phyloP scores from a whole-genome alignment of 2,888 invertebrate species.

The Galerucella pusilla region DNA sequence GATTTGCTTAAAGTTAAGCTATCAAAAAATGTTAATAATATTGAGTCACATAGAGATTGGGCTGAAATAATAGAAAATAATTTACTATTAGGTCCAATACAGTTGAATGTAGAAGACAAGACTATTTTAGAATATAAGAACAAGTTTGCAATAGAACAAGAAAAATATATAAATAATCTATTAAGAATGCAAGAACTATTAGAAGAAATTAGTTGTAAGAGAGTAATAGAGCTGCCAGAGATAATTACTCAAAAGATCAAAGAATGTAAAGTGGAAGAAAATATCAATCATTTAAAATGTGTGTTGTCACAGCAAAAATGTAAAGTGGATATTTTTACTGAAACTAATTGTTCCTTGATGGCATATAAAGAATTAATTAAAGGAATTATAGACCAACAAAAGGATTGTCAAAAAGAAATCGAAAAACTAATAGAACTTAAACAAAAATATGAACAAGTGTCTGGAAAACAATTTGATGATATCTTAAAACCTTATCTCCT shows the following conservation, averaged over 20 bases:
- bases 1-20: slow-evolving; percentile 47
- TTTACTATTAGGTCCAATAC: slow-evolving; percentile 33
- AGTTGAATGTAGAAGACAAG: slow-evolving; percentile 41
- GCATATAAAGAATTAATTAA: slow-evolving; percentile 62
- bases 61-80: slow-evolving; percentile 41
- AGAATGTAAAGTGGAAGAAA: slow-evolving; percentile 59
- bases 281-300: slow-evolving; percentile 60
- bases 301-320: slow-evolving; percentile 54
- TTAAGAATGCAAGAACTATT: slow-evolving; percentile 56
- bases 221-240: slow-evolving; percentile 57
- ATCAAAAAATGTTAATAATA: slow-evolving; percentile 55
- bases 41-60: slow-evolving; percentile 48
- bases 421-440: slow-evolving; percentile 59
- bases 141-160: slow-evolving; percentile 60
- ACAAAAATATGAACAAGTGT: slow-evolving; percentile 62
- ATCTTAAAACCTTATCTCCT: slow-evolving; percentile 63
- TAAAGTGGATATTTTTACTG: slow-evolving; percentile 62
- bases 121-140: slow-evolving; percentile 56
- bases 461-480: slow-evolving; percentile 64
- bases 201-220: slow-evolving; percentile 59
- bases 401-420: slow-evolving; percentile 59
- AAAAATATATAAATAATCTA: slow-evolving; percentile 59
- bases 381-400: slow-evolving; percentile 62
- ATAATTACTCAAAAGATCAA: slow-evolving; percentile 58
- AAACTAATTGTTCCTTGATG: slow-evolving; percentile 61